Conservation (phyloP, 2,797 vertebrate genomes). For the Sebastes umbrosus region DNA sequence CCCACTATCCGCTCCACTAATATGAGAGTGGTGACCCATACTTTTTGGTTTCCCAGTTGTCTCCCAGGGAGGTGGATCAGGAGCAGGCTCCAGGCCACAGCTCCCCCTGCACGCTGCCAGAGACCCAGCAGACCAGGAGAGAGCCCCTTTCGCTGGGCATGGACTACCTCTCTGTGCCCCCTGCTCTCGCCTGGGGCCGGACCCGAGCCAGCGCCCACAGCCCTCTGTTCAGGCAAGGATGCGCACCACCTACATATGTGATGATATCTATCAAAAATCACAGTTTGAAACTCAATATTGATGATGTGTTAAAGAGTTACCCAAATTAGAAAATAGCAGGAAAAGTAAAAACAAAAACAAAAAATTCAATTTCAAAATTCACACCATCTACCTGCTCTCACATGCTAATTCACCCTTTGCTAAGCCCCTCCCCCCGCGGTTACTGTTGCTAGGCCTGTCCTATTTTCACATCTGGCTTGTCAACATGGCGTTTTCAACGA, state of each 20-base stretch:
- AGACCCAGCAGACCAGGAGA: conserved; percentile 74
- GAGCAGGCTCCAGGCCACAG: conserved; percentile 75
- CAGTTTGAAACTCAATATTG: neutral
- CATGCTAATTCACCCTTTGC: neutral
- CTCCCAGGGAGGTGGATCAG: conserved; percentile 81
- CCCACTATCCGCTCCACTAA: too few relatives aligned
- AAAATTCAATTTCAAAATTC: neutral
- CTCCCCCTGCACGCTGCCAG: conserved; percentile 71
- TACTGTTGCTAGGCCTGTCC: too few relatives aligned
- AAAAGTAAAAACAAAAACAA: neutral
- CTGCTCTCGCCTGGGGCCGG: conserved; percentile 90
- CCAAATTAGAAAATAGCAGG: neutral
- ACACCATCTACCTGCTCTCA: too few relatives aligned
- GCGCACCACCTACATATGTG: neutral
- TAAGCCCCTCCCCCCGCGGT: too few relatives aligned
- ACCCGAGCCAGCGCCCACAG: conserved; percentile 90
- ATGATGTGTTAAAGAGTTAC: neutral
- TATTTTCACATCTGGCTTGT: too few relatives aligned
- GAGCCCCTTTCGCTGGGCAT: conserved; percentile 82
- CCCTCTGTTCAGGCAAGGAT: conserved; percentile 90
- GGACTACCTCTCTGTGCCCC: conserved; percentile 93
- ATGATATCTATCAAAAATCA: neutral
- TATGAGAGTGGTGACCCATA: neutral
- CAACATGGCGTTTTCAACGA: too few relatives aligned
- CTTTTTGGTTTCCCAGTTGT: conserved; percentile 60